Evolutionary conservation across 2,113 vertebrate genomes (phyloP), one percentile per base, ranked within the genome.

Genomic region (Cheilinus undulatus): DNA sequence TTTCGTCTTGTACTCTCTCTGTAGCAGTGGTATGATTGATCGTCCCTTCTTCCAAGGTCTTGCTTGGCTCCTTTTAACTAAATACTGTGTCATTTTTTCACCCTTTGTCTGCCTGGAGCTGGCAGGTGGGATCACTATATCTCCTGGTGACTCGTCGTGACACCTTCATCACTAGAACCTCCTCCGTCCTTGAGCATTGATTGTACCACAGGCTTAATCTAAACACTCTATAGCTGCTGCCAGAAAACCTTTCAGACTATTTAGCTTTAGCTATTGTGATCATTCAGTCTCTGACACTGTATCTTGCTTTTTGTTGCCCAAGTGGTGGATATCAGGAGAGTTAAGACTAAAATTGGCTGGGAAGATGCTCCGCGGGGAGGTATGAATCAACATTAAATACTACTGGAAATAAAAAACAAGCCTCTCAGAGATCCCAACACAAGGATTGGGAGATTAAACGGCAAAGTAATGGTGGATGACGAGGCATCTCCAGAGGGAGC

Each of bases 111-210:
- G 65, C 71, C 43, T 54, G 66, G 58, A 66, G 87, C 77, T 80
- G 78, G 73, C 80, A 75, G 58, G 42, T 62, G 28, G 64, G 71
- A 72, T 88, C 82, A 78, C 59, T 89, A 76, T 78, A 80, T 87
- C 87, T 91, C 64, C 51, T 67, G 22, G 73, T 82, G 83, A 79
- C 76, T 79, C 64, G 64, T 62, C 14, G 9, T 83, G 88, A 86
- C 84, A 89, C 83, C 78, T 85, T 90, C 86, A 86, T 89, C 82
- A 81, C 81, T 74, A 67, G 49, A 85, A 62, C 51, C 67, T 81
- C 77, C 68, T 49, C 77, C 65, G 87, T 84, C 89, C 87, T 92
- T 88, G 86, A 87, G 57, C 80, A 69, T 56, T 89, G 89, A 88
- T 89, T 82, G 86, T 53, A 76, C 70, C 81, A 49, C 58, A 48